phyloP scores from a whole-genome alignment of 2,113 vertebrate genomes.

The Ptyas mucosa region DNA sequence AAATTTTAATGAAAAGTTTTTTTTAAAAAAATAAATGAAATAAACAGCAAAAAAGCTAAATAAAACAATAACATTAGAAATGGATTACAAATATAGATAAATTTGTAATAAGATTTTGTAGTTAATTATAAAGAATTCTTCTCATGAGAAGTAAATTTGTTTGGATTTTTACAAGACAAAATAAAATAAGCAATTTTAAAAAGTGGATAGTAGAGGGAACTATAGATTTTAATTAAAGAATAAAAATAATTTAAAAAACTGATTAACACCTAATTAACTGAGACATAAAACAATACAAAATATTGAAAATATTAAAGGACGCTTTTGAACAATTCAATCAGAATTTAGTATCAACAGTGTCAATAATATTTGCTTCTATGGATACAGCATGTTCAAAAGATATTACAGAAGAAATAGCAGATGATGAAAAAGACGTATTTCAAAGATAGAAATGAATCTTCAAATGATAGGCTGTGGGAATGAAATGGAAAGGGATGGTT shows the following conservation, averaged over 20 bases:
- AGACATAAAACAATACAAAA: not conserved
- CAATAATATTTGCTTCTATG: not conserved
- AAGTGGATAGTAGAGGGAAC: not conserved
- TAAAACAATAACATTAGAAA: not conserved
- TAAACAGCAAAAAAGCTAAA: not conserved
- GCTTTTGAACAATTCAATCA: not conserved
- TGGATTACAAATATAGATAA: not conserved
- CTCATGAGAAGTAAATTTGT: not conserved
- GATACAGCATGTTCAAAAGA: not conserved
- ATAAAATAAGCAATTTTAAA: not conserved
- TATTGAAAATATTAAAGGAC: not conserved
- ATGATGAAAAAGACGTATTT: not conserved
- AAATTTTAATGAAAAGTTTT: no score
- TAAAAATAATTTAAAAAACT: not conserved
- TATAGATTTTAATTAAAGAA: not conserved
- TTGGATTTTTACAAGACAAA: not conserved
- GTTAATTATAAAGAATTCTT: not conserved
- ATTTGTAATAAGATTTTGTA: not conserved
- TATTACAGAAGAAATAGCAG: not conserved
- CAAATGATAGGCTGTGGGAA: not conserved
- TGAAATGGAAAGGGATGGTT: not conserved
- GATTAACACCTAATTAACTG: not conserved
- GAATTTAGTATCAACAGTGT: not conserved
- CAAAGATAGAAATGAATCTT: not conserved
- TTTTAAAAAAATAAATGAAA: not conserved